Percentiles rank a stretch among this genome's conserved stretches.
Evolutionary conservation across 2,888 invertebrate species (phyloP).

Genomic region (Dione vanillae): DNA sequence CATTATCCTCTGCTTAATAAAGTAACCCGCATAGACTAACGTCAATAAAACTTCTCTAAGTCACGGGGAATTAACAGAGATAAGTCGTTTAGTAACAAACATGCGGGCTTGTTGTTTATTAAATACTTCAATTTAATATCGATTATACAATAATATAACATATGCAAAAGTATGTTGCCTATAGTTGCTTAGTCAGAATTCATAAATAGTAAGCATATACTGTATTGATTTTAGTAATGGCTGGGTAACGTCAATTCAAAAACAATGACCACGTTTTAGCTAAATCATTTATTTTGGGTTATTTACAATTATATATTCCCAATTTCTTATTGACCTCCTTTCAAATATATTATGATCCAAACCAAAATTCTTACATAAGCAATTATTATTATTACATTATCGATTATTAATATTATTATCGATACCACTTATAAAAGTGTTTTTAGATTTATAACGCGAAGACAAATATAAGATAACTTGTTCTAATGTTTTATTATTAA

Average conservation of each 20-base stretch:
- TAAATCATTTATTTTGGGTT: too few relatives aligned
- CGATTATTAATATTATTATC: too few relatives aligned
- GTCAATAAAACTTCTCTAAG: constrained; percentile 58
- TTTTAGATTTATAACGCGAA: not conserved
- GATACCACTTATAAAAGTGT: not conserved
- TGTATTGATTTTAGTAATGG: too few relatives aligned
- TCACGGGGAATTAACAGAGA: constrained; percentile 57
- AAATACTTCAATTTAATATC: constrained; percentile 34
- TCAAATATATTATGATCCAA: not conserved
- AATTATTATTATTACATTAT: not conserved
- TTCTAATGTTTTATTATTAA: not conserved
- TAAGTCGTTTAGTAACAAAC: constrained; percentile 51
- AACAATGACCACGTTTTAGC: too few relatives aligned
- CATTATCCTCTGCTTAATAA: constrained; percentile 39
- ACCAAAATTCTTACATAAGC: too few relatives aligned
- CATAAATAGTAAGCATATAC: not conserved
- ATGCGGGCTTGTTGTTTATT: constrained; percentile 53
- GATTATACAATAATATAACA: constrained; percentile 20
- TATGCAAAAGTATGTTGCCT: not conserved
- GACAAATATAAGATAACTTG: not conserved
- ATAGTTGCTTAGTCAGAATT: not conserved
- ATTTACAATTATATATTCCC: too few relatives aligned
- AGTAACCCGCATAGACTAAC: constrained; percentile 56
- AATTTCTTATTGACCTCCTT: too few relatives aligned
- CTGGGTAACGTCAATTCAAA: too few relatives aligned